Evolutionary conservation across 2,797 vertebrate genomes (phyloP), one percentile per base, ranked within the genome.

Genomic region (Thalassophryne amazonica): DNA sequence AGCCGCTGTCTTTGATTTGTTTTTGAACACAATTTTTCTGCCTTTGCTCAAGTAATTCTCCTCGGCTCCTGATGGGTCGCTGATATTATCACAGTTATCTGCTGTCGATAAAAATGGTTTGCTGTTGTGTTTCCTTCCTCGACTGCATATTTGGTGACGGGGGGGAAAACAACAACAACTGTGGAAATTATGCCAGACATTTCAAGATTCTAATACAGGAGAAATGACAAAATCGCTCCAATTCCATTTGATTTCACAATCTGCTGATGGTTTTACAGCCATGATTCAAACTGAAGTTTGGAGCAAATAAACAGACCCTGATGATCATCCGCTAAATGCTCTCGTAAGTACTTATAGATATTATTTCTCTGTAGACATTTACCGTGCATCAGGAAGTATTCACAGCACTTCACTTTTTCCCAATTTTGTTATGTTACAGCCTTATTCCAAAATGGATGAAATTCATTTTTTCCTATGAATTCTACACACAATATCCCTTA

Each of bases 1-100:
- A 67, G 57, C 53, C 35, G 28, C 58, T 60, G 40, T 68, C 70
- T 73, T 63, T 68, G 69, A 78, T 78, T 82, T 75, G 57, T 46
- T 58, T 67, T 51, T 56, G 20, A 73, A 49, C 56, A 64, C 49
- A 42, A 67, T 60, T 52, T 52, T 16, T 49, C 40, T 24, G 34
- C 48, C 28, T 57, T 29, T 15, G 30, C 49, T 18, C 10, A 50
- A 61, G 60, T 72, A 35, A 73, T 63, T 75, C 37, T 36, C 45
- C 48, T 32, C 43, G 25, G 28, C 47, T 62, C 41, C 47, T 32
- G 66, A 78, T 76, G 31, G 41, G 34, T 36, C 6, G 32, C 48
- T 46, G 73, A 76, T 72, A 64, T 33, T 58, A 64, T 71, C 67
- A 68, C 49, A 47, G 60, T 73, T 70, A 66, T 77, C 72, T 35